Base-by-base conservation (phyloP, 2,113 vertebrate genomes). In the Bubo blakistoni region DNA sequence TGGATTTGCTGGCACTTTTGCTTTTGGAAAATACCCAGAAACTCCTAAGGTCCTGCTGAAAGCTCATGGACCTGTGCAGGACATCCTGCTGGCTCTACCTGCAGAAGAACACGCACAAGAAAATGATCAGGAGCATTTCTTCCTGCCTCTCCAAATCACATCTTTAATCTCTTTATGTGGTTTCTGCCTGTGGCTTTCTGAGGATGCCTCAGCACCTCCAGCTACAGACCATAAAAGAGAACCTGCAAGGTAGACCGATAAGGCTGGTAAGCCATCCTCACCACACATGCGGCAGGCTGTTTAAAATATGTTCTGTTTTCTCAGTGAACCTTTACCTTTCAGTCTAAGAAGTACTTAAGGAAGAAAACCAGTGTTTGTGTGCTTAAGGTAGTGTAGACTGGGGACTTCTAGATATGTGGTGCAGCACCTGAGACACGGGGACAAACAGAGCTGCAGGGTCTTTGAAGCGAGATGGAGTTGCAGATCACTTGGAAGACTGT, bases 151-250 rank as follows among this genome's bases (percentile, higher is more conserved):
- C 72, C 49, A 36, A 54, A 7, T 80, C 46, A 5, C 27, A 13
- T 49, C 36, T 85, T 79, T 42, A 36, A 69, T 89, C 73, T 94
- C 62, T 46, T 38, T 7, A n/a, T 62, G 86, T 82, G 95, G 84
- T 94, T 94, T 77, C 70, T 79, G 86, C 58, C 77, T 65, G 80
- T 85, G 91, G 86, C 57, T 94, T 92, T 88, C 73, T 42, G 57
- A 72, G 49, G 36, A 26, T 62, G 40, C 79, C 78, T 46, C 88
- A 86, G 42, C 61, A 93, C 25, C 92, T 86, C 32, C 58, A 93
- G 79, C 20, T 66, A 4, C 44, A 86, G 46, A 81, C 63, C 72
- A 52, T 90, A 40, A 96, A 88, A 90, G 51, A 81, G 40, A 94
- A 63, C 44, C 38, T 62, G 16, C 29, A 42, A 54, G 70, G 70